Evolutionary conservation across 1,140 invertebrate species (phyloP).

Genomic region (Bilobella aurantiaca): DNA sequence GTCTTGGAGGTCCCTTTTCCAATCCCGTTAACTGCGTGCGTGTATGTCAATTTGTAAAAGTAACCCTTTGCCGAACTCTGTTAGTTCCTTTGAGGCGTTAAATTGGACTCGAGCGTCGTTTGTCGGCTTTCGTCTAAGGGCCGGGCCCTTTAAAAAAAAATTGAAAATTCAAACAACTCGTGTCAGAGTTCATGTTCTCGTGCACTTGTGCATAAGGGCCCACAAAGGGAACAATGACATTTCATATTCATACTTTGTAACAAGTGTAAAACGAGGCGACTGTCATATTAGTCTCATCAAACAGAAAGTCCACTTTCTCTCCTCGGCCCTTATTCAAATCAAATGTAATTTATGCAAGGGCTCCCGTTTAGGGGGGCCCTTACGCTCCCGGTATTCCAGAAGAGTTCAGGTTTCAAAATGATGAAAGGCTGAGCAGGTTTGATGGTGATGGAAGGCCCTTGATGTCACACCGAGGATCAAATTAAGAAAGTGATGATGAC

Average conservation of each 20-base stretch:
- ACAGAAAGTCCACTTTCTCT: no score
- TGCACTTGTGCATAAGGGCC: not conserved
- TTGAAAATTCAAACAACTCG: not conserved
- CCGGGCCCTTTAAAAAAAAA: not conserved
- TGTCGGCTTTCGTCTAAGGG: conserved; percentile 1
- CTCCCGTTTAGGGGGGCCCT: no score
- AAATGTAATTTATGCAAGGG: no score
- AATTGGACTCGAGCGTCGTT: conserved; percentile 13
- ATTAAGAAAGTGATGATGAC: not conserved
- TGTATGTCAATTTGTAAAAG: no score
- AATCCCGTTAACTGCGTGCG: no score
- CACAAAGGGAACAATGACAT: not conserved
- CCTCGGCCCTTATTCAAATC: no score
- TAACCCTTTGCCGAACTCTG: not conserved
- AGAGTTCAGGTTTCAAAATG: not conserved
- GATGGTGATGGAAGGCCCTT: not conserved
- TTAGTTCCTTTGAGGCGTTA: conserved; percentile 12
- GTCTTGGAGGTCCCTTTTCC: no score
- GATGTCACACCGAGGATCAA: not conserved
- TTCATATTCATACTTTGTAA: conserved; percentile 29
- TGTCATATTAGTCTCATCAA: no score
- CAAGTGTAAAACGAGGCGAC: conserved; percentile 29
- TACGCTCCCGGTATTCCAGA: no score
- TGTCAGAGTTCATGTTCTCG: not conserved
- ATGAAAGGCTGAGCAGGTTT: no score